Base-by-base conservation (phyloP, 2,797 vertebrate genomes). In the Melanotaenia trifasciata region DNA sequence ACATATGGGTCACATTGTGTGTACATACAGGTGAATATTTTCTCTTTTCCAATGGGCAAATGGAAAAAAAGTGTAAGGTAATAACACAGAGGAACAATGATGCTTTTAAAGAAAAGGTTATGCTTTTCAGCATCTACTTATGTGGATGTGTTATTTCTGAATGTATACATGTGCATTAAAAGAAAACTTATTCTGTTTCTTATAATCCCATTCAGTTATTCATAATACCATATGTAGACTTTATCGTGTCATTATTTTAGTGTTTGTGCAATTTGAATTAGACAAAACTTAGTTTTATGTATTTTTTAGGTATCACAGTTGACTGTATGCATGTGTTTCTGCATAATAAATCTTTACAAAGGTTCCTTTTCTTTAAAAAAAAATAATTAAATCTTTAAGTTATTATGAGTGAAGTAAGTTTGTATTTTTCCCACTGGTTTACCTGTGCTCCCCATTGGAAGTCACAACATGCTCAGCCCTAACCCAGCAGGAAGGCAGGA, bases 401-500 rank as follows among this genome's bases (percentile, higher is more conserved):
- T 32, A 53, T 3, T 50, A 11, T 43, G 51, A 36, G 38, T 59
- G 28, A 58, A 58, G 33, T 43, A 51, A 58, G 33, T 57, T 56
- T 70, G 43, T 3, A 20, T 72, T 47, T 75, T 67, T 58, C 14
- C 38, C 38, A 43, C 33, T 81, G 84, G 56, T 92, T 92, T 79
- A 30, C 89, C 92, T 93, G 91, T 73, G 72, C 13, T 35, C 45
- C 33, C 78, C 71, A 80, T 84, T 90, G 94, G 87, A 92, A 92
- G 90, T 88, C 88, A 90, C 89, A 84, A 89, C 85, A 89, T 90
- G 90, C 89, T 91, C 72, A 69, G 88, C 74, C 40, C 85, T 79
- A 63, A 90, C 92, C 85, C 80, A 63, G 90, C 92, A 92, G 80
- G 89, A 84, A 89, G 94, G 92, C 93, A 95, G 94, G 95, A 96